Base-by-base conservation (phyloP, 2,888 invertebrate genomes). In the Microchrysa polita region DNA sequence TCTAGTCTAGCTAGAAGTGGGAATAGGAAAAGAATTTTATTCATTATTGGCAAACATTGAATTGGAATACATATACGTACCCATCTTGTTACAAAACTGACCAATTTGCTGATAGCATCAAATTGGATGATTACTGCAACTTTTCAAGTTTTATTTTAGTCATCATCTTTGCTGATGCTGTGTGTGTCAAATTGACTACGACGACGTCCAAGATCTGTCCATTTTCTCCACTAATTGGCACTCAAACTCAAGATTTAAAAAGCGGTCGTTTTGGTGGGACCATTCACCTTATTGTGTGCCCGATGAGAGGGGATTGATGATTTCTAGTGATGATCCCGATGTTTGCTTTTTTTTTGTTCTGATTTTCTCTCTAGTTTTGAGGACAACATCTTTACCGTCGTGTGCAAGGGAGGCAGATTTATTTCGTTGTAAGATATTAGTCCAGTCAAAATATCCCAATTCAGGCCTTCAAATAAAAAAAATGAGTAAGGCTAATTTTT, bases 201-300 rank as follows among this genome's bases (percentile, higher is more conserved):
- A 34, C 44, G 23, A 48, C 44, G n/a, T n/a, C n/a, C n/a, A n/a
- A n/a, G n/a, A n/a, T n/a, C 44, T 65, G 65, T 65, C 65, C 18
- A 48, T 44, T 65, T 65, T 65, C 65, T 48, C 44, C 9, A 34
- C 44, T 65, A 65, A 65, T 65, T 65, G 65, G 65, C 65, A 65
- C 65, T 65, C 65, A 61, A 34, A 48, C 48, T 44, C 65, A n/a
- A n/a, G n/a, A n/a, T 48, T 22, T 65, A 48, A 65, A 48, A 65
- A 42, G n/a, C 48, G 42, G 48, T 22, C 42, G 65, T 20, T 20
- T n/a, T 34, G 14, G 27, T 23, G 7, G 40, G 65, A 65, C 65
- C 44, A 48, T 65, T 48, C 20, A 65, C 65, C 65, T 44, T 44
- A 65, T 65, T 61, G 40, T 61, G 40, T 61, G 40, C 61, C 40